Percentiles rank a stretch among this genome's conserved stretches.
phyloP scores from a whole-genome alignment of 1,140 invertebrate species.

The Steinernema khuongi region DNA sequence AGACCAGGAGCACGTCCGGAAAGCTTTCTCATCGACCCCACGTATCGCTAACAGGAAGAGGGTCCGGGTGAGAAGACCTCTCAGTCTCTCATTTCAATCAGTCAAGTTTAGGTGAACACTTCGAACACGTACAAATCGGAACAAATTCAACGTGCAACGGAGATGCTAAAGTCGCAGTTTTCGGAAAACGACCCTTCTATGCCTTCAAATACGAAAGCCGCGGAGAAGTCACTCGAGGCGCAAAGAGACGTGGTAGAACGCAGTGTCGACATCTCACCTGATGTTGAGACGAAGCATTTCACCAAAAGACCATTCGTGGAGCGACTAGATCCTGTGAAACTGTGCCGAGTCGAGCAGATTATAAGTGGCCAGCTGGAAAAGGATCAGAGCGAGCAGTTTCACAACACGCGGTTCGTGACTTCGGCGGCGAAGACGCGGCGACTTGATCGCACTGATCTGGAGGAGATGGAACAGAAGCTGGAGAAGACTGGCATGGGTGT shows the following conservation, averaged over 20 bases:
- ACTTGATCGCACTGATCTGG: conserved; percentile 21
- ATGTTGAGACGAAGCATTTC: conserved; percentile 1
- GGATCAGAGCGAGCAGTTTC: conserved; percentile 18
- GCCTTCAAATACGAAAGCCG: too few species aligned
- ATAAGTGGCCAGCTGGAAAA: conserved; percentile 24
- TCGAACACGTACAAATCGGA: conserved; percentile 15
- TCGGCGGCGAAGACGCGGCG: conserved; percentile 8
- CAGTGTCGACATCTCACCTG: not conserved
- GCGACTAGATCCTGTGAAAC: conserved; percentile 18
- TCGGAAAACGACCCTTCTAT: too few species aligned
- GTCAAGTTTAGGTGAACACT: not conserved
- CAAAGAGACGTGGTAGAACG: not conserved
- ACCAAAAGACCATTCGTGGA: conserved; percentile 31
- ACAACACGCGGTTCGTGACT: not conserved
- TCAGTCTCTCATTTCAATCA: too few species aligned
- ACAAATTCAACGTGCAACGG: conserved; percentile 14
- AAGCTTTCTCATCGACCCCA: not conserved
- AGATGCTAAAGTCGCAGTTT: too few species aligned
- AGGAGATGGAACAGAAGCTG: conserved; percentile 36
- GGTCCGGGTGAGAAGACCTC: not conserved
- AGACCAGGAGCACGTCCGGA: not conserved
- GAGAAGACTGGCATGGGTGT: conserved; percentile 24
- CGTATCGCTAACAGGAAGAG: not conserved
- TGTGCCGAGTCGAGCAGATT: conserved; percentile 30
- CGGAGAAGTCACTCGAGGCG: not conserved